These are phyloP conservation scores for Holcopasites calliopsidis DNA, from an alignment of 1,140 invertebrate species.

Conservation along the genomic window DNA sequence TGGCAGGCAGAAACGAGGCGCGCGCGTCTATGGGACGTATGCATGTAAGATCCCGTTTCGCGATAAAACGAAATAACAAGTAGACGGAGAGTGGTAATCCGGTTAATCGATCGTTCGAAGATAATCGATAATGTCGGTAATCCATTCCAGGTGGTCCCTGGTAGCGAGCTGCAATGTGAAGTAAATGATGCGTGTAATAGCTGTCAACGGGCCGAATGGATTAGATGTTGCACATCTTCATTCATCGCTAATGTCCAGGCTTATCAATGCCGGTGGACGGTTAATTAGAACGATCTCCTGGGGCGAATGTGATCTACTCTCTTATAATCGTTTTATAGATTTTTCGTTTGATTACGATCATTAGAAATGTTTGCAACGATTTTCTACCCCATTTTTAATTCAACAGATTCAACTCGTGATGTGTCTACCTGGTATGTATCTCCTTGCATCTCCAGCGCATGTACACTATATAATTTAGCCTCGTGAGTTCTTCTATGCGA, in stretches of 20 bases:
- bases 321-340: too few relatives aligned
- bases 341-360: too few relatives aligned
- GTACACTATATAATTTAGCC: too few relatives aligned
- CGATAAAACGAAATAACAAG: slow-evolving; percentile 71
- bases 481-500: too few relatives aligned
- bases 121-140: slow-evolving; percentile 73
- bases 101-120: slow-evolving; percentile 69
- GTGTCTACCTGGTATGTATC: too few relatives aligned
- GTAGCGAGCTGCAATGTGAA: slow-evolving; percentile 51
- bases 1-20: not conserved
- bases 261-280: slow-evolving; percentile 29
- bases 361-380: too few relatives aligned
- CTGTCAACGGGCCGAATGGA: slow-evolving; percentile 48
- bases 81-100: slow-evolving; percentile 66
- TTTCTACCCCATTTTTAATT: too few relatives aligned
- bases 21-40: slow-evolving; percentile 35
- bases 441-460: too few relatives aligned
- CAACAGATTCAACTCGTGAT: too few relatives aligned
- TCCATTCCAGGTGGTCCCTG: slow-evolving; percentile 66
- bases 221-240: slow-evolving; percentile 68
- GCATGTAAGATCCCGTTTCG: slow-evolving; percentile 63
- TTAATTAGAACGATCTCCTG: slow-evolving; percentile 37
- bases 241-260: slow-evolving; percentile 57
- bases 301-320: not conserved
- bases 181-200: slow-evolving; percentile 71